A percentile compares a stretch with the other conserved stretches of the same genome.
These are phyloP conservation scores for Nymphalis c-album DNA, from an alignment of 2,888 invertebrate species.

Conservation along the genomic window DNA sequence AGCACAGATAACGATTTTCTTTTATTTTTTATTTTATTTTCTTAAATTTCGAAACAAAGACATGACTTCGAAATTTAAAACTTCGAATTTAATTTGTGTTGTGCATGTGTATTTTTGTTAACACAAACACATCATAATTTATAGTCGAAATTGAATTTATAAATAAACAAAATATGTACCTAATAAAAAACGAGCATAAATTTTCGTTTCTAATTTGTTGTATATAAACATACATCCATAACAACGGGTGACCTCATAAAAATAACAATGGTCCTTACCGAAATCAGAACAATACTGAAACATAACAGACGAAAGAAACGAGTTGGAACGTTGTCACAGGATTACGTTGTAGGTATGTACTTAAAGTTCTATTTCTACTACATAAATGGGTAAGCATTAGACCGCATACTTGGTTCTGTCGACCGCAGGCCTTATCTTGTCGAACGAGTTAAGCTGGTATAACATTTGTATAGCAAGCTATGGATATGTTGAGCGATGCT, in stretches of 20 bases:
- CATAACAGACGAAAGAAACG: neutral
- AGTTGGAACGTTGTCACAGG: conserved; percentile 8
- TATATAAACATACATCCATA: neutral
- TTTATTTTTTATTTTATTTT: neutral
- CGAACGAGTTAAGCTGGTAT: neutral
- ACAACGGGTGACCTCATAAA: neutral
- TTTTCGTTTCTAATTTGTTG: too few relatives aligned
- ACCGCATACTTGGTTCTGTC: conserved; percentile 21
- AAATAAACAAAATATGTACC: too few relatives aligned
- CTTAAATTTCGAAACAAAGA: too few relatives aligned
- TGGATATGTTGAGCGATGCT: neutral
- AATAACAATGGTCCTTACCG: conserved; percentile 2
- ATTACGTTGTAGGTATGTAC: conserved; percentile 8
- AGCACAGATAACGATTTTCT: neutral
- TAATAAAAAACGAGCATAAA: too few relatives aligned
- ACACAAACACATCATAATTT: too few relatives aligned
- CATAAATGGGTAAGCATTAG: conserved; percentile 22
- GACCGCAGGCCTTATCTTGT: conserved; percentile 24
- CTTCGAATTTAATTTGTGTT: too few relatives aligned
- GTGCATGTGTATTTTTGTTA: too few relatives aligned
- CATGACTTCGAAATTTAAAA: too few relatives aligned
- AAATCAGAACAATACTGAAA: conserved; percentile 7
- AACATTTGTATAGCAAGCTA: conserved; percentile 1
- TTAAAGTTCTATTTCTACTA: conserved; percentile 12
- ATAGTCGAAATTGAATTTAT: too few relatives aligned